A percentile compares a stretch with the other conserved stretches of the same genome.
Conservation (phyloP, 2,888 invertebrate species). For the Cyclophora punctaria region DNA sequence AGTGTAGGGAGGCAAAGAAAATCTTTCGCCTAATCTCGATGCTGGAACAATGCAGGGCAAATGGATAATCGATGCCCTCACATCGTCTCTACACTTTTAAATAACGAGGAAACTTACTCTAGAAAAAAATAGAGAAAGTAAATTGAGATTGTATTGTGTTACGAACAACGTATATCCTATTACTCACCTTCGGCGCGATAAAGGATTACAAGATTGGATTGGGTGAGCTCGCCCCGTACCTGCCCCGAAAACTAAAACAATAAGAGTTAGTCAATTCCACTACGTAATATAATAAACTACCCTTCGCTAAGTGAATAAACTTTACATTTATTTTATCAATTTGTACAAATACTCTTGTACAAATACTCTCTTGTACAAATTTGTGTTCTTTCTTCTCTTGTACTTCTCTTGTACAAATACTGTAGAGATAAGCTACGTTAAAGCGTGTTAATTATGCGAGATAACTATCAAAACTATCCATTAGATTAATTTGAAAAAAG, state of each 20-base stretch:
- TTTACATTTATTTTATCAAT: slow-evolving; percentile 5
- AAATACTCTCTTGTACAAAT: too few species aligned
- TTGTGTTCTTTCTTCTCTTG: too few species aligned
- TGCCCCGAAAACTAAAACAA: slow-evolving; percentile 19
- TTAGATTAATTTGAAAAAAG: too few species aligned
- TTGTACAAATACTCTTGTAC: too few species aligned
- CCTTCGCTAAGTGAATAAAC: slow-evolving; percentile 16
- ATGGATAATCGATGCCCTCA: slow-evolving; percentile 46
- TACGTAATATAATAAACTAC: slow-evolving; percentile 12
- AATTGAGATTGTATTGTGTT: slow-evolving; percentile 19
- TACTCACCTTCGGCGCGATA: slow-evolving; percentile 16
- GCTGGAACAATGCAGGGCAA: slow-evolving; percentile 32
- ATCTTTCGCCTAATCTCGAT: slow-evolving; percentile 27
- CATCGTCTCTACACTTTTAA: slow-evolving; percentile 39
- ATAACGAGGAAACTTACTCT: slow-evolving; percentile 28
- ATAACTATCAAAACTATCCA: too few species aligned
- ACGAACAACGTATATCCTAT: slow-evolving; percentile 10
- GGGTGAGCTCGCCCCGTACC: slow-evolving; percentile 12
- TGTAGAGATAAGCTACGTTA: too few species aligned
- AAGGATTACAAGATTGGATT: slow-evolving; percentile 17
- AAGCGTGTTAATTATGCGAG: too few species aligned
- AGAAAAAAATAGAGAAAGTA: slow-evolving; percentile 18
- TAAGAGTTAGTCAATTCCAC: slow-evolving; percentile 9
- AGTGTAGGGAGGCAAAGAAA: slow-evolving; percentile 11
- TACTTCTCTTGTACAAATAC: too few species aligned